Evolutionary conservation across 2,888 invertebrate species (phyloP), one percentile per base, ranked within the genome.

Genomic region (Aplocera efformata): DNA sequence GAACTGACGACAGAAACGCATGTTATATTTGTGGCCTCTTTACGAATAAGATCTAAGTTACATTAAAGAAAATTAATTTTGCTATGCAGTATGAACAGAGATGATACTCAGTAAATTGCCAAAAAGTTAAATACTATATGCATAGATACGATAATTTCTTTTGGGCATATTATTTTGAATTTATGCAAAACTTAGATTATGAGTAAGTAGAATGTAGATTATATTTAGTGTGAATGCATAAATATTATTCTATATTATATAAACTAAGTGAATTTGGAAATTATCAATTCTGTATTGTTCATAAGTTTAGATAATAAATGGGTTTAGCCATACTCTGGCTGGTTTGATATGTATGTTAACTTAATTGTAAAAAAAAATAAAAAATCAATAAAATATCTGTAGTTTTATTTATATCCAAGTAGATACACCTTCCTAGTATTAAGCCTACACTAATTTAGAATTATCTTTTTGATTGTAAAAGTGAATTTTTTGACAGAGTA

Each of bases 61-160:
- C 85, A 84, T 84, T 85, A 82, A 88, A 85, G 79, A 79, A 85
- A 85, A 85, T 79, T 85, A 83, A 85, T 85, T 84, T 88, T 88
- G 86, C 86, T 88, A 86, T 89, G 88, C 88, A 88, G 52, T 55
- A 55, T 55, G 54, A 55, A 52, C 88, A 88, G 82, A 88, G 86
- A 88, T 88, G 88, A 89, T 89, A 89, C 89, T 89, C 89, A 89
- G 83, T 88, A 84, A 86, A 88, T 89, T 89, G 89, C 89, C 89
- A 89, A 89, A 89, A 89, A 88, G 84, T 88, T 82, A 86, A 85
- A 85, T 86, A 55, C 75, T 79, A 84, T 86, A 86, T 88, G 84
- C 85, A 85, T 88, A 88, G 84, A 83, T 88, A 85, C 85, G 84
- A 86, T 84, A 86, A 85, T 84, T 88, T 83, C 84, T 88, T 88